A percentile compares a stretch with the other conserved stretches of the same genome.
Conservation (phyloP, 2,888 invertebrate genomes). For the Diachrysia chrysitis region DNA sequence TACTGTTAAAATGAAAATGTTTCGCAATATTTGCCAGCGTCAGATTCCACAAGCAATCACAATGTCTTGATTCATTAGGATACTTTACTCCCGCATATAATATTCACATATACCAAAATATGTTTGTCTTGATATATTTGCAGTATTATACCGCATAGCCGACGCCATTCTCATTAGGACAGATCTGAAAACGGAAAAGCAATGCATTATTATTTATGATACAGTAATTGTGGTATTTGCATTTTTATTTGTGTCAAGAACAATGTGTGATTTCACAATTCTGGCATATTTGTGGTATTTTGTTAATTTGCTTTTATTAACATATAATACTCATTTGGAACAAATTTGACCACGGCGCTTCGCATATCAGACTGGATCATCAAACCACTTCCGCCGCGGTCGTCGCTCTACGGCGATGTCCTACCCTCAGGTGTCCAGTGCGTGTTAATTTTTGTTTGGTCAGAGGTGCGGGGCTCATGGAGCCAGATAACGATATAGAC, state of each 20-base stretch:
- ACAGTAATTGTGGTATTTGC: slow-evolving; percentile 3
- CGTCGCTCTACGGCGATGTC: too few relatives aligned
- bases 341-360: too few relatives aligned
- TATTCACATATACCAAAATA: slow-evolving; percentile 89
- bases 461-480: too few relatives aligned
- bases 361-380: too few relatives aligned
- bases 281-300: background rate
- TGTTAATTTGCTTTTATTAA: background rate
- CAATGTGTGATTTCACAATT: slow-evolving; percentile 20
- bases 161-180: slow-evolving; percentile 81
- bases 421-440: too few relatives aligned
- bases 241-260: slow-evolving; percentile 16
- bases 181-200: slow-evolving; percentile 80
- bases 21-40: slow-evolving; percentile 72
- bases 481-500: too few relatives aligned
- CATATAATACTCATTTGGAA: background rate
- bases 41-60: slow-evolving; percentile 81
- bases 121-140: slow-evolving; percentile 88
- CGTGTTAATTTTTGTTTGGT: too few relatives aligned
- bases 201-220: background rate
- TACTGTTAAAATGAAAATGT: slow-evolving; percentile 45
- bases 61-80: slow-evolving; percentile 78
- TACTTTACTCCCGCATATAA: slow-evolving; percentile 81
- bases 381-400: too few relatives aligned
- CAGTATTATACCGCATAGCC: slow-evolving; percentile 74